A percentile compares a stretch with the other conserved stretches of the same genome.
Conservation (phyloP, 2,797 vertebrate genomes). For the Melanotaenia boesemani region DNA sequence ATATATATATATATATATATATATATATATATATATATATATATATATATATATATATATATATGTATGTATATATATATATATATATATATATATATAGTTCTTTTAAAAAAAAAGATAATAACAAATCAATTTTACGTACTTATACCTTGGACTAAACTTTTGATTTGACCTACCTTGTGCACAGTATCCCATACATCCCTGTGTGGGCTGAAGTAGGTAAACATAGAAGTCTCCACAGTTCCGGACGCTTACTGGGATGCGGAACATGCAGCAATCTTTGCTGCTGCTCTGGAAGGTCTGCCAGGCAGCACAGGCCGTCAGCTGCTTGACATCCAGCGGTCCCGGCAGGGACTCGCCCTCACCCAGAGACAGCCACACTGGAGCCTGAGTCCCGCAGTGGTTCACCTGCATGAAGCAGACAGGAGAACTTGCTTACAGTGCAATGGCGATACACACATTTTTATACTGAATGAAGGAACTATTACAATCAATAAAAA, state of each 20-base stretch:
- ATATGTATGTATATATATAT: no score
- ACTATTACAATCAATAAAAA: background rate
- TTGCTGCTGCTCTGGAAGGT: conserved; percentile 82
- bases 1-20: no score
- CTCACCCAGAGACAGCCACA: conserved; percentile 89
- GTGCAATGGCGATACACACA: background rate
- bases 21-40: no score
- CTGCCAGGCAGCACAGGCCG: conserved; percentile 91
- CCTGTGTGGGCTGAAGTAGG: conserved; percentile 91
- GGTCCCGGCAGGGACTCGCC: conserved; percentile 86
- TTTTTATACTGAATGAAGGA: background rate
- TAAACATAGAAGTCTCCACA: conserved; percentile 92
- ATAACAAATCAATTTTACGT: no score
- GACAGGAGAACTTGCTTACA: background rate
- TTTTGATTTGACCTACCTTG: conserved; percentile 79
- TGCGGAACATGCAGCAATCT: conserved; percentile 92
- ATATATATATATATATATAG: no score
- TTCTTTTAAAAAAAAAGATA: no score
- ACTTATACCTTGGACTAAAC: background rate
- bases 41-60: no score
- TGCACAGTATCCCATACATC: conserved; percentile 94
- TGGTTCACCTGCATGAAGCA: conserved; percentile 85
- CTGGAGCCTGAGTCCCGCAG: conserved; percentile 92
- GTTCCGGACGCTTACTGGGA: conserved; percentile 90
- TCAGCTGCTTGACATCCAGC: conserved; percentile 87